phyloP scores from a whole-genome alignment of 2,113 vertebrate genomes.

The Onychostruthus taczanowskii region DNA sequence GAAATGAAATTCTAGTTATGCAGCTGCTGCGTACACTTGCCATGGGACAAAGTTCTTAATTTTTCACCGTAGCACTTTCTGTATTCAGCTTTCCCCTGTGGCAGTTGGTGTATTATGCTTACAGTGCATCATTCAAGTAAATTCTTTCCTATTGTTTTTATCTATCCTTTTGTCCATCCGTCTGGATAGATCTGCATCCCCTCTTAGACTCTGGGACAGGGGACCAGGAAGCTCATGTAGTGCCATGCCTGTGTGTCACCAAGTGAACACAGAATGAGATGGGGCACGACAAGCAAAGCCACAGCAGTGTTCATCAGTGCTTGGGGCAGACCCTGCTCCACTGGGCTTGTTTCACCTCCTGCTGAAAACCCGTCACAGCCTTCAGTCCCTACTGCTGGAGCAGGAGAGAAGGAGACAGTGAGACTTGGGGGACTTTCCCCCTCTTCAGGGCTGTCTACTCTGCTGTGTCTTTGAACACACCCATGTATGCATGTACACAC shows the following conservation, averaged over 20 bases:
- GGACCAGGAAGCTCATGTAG: neutral
- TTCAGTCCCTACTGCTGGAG: neutral
- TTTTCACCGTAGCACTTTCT: neutral
- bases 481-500: neutral
- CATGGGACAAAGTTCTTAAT: neutral
- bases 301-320: neutral
- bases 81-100: neutral
- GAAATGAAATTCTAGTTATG: neutral
- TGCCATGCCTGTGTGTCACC: neutral
- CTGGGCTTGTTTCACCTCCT: neutral
- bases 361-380: neutral
- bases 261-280: neutral
- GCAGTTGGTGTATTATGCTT: neutral
- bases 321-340: neutral
- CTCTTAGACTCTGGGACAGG: neutral
- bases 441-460: neutral
- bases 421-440: rapidly evolving
- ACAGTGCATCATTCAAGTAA: neutral
- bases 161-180: neutral
- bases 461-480: neutral
- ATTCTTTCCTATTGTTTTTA: neutral
- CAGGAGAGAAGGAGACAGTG: neutral
- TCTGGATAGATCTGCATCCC: neutral
- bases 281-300: neutral
- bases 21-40: rapidly evolving